phyloP scores from a whole-genome alignment of 23 tunicate genomes.

The Diplosoma virens region DNA sequence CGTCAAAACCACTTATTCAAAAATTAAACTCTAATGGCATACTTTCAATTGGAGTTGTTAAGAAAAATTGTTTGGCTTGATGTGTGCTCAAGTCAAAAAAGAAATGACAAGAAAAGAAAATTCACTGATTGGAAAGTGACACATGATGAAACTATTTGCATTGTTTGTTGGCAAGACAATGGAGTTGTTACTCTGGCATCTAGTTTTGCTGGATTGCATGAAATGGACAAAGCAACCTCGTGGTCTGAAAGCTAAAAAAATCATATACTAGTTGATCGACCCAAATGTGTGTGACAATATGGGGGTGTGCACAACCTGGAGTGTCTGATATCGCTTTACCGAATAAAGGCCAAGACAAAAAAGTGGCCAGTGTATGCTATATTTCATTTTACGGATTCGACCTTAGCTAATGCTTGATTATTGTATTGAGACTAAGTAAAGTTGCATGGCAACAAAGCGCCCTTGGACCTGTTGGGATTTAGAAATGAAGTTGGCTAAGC shows the following conservation, averaged over 20 bases:
- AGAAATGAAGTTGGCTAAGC: background rate
- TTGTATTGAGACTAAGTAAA: background rate
- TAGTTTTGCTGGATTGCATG: no score
- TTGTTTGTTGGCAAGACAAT: background rate
- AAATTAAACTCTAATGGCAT: background rate
- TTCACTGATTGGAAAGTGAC: background rate
- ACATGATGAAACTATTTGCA: background rate
- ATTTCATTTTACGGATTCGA: slow-evolving; percentile 3
- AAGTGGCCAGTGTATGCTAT: slow-evolving; percentile 4
- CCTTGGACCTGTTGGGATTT: background rate
- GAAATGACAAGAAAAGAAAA: background rate
- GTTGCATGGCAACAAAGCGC: background rate
- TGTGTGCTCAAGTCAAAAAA: background rate
- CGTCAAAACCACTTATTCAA: background rate
- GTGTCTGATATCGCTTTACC: background rate
- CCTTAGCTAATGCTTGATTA: background rate
- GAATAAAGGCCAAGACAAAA: slow-evolving; percentile 14
- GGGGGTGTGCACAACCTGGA: background rate
- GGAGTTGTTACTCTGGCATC: background rate
- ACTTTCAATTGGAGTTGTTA: background rate
- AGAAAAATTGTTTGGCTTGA: background rate
- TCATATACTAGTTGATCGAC: no score
- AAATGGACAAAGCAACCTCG: no score
- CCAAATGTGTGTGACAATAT: background rate
- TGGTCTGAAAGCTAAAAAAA: no score